Evolutionary conservation across 2,113 vertebrate species (phyloP), one percentile per base, ranked within the genome.

Genomic region (Prunella himalayana): DNA sequence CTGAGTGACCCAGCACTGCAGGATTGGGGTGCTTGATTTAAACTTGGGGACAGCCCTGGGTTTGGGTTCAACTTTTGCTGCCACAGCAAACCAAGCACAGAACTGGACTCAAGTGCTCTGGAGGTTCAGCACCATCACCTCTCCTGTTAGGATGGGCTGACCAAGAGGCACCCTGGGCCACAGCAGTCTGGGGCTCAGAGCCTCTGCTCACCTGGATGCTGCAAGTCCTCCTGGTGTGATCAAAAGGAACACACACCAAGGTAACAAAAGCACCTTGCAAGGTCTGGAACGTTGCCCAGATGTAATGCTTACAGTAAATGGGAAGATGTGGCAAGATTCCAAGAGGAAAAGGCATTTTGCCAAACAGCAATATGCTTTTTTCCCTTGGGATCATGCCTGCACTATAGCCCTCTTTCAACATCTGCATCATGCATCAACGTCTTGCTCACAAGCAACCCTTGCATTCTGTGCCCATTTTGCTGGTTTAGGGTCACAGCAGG

Each of bases 171-270:
- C 13, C 10, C 49, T 59, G 16, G 31, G 21, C 53, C 49, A 13
- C 0, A 0, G 28, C 37, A 87, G 45, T 27, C 4, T 9, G 5
- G 21, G 11, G 19, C 41, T 88, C 12, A 60, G n/a, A 33, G n/a
- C n/a, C 16, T 56, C 47, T 6, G 4, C 39, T 84, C 37, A 28
- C 22, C 44, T 0, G 0, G 8, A 19, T 47, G 42, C 49, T 75
- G 71, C 45, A 92, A 75, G 37, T 35, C 23, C 4, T 76, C 60
- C 33, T 21, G 11, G 13, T 47, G 30, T 56, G 44, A 31, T 19
- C 51, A 24, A 22, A 37, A 7, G 24, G 41, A 53, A 12, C 0
- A 1, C 5, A 21, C 0, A 1, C 27, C 47, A n/a, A 39, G 28
- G 31, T 24, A 77, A 33, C 16, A 9, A 56, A 88, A 90, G 37